Evolutionary conservation across 2,113 vertebrate genomes (phyloP).

Genomic region (Gallinago media): DNA sequence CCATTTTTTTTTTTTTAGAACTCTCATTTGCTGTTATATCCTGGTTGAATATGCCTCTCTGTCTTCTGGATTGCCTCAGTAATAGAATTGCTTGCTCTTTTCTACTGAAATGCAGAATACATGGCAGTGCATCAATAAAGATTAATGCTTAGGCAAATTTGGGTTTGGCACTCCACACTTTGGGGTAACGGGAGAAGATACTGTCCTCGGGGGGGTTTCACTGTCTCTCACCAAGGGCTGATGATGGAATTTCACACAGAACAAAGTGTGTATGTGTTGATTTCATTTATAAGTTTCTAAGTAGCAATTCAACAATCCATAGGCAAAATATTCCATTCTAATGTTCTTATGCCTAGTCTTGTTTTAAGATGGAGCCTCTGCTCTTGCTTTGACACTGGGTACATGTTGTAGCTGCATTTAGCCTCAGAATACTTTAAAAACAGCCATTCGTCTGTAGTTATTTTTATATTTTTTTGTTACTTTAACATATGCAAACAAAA

Average conservation of each 20-base stretch:
- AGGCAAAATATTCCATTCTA: not conserved
- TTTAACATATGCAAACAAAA: not conserved
- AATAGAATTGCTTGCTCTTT: too few relatives aligned
- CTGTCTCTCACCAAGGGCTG: not conserved
- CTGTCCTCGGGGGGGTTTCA: not conserved
- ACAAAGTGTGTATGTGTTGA: not conserved
- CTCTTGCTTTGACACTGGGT: not conserved
- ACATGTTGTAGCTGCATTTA: not conserved
- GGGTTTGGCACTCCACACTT: not conserved
- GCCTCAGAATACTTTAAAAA: not conserved
- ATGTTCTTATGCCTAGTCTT: not conserved
- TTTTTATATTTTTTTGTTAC: not conserved
- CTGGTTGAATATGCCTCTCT: not conserved
- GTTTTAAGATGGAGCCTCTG: not conserved
- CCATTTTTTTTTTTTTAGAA: not conserved
- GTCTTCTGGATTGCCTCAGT: not conserved
- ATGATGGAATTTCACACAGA: not conserved
- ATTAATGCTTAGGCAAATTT: not conserved
- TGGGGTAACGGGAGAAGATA: not conserved
- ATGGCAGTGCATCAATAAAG: not conserved
- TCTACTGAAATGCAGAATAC: not conserved
- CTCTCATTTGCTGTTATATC: not conserved
- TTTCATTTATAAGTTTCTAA: not conserved
- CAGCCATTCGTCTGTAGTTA: not conserved
- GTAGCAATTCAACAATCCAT: not conserved